These are phyloP conservation scores for Schizopygopsis malacanthus DNA, from an alignment of 2,797 vertebrate genomes.

Conservation along the genomic window DNA sequence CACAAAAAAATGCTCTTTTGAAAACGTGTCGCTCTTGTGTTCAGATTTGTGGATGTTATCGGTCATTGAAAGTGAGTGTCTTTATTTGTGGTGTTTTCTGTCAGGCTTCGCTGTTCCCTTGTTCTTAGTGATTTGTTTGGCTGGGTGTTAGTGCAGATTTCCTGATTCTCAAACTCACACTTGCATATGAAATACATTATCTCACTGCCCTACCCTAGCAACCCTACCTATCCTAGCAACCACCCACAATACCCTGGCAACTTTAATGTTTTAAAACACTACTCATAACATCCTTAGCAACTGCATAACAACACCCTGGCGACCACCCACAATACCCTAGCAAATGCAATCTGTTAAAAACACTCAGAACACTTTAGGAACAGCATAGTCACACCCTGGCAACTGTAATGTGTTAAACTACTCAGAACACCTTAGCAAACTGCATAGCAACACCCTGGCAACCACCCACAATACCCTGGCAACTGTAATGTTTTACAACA, in stretches of 20 bases:
- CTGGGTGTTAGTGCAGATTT: background rate
- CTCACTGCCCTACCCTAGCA: background rate
- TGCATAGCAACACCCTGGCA: background rate
- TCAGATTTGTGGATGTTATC: background rate
- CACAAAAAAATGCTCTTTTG: slow-evolving; percentile 59
- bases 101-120: background rate
- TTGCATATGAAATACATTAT: background rate
- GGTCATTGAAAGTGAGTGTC: background rate
- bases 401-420: background rate
- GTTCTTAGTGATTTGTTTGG: background rate
- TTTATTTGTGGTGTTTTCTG: background rate
- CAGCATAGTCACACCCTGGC: rapidly evolving
- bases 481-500: background rate
- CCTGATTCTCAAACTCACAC: background rate
- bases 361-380: too few species aligned
- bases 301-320: background rate
- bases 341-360: too few species aligned
- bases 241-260: background rate
- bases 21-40: background rate
- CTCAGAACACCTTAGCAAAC: background rate
- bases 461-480: too few species aligned
- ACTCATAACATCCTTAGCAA: background rate
- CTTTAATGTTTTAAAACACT: background rate
- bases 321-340: too few species aligned
- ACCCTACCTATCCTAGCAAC: background rate